Evolutionary conservation across 2,113 vertebrate genomes (phyloP), one percentile per base, ranked within the genome.

Genomic region (Callorhinus ursinus): DNA sequence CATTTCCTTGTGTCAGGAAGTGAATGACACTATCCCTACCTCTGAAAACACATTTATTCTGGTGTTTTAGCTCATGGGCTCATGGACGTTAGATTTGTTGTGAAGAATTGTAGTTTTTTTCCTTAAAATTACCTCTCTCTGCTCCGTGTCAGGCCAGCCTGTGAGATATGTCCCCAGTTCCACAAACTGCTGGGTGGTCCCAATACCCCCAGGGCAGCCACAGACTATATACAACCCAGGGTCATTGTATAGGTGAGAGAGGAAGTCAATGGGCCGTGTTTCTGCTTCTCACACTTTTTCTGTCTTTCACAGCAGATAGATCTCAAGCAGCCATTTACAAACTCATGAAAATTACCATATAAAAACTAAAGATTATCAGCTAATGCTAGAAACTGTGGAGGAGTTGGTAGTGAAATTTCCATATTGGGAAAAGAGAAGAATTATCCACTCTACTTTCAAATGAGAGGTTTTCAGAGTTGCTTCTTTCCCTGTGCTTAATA

Each of bases 251-350:
- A 59, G 24, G 65, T 22, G 12, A 28, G 71, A 80, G 24, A 61
- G 14, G 16, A 65, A 16, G 46, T 53, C 71, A 15, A 3, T 8
- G 36, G 31, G 61, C 81, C 16, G 0, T 36, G 7, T 77, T 90
- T 85, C 63, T 85, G 16, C 59, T 31, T 33, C 14, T 89, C 76
- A 67, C n/a, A 39, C 31, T 10, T 53, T 69, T 86, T 79, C 72
- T 94, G 65, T 83, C 39, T 12, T 77, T 84, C 69, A 46, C 10
- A 53, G 33, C 92, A 93, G 33, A 24, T 92, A 26, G 46, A 53
- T 74, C 80, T 96, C 36, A 97, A 82, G 86, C 51, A 94, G 3
- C 46, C 79, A 83, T 90, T 39, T 80, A 96, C 67, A 53, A 83
- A 46, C 46, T n/a, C 83, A 53, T 15, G 16, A n/a, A 84, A 77